Evolutionary conservation across 1,140 invertebrate genomes (phyloP).

Genomic region (Grapholita molesta): DNA sequence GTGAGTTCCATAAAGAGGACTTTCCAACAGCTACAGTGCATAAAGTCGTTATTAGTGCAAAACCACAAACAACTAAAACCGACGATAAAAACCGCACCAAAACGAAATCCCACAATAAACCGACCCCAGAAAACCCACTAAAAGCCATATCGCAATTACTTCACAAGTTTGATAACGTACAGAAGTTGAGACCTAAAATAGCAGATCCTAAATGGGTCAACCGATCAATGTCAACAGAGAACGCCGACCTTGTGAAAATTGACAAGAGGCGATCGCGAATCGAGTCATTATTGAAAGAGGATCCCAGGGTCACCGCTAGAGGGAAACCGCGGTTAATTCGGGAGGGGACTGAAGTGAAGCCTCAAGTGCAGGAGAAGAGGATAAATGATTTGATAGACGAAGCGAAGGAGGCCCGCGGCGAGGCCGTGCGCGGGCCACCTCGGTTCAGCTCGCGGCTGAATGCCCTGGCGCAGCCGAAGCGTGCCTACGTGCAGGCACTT

Average conservation of each 20-base stretch:
- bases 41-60: slow-evolving; percentile 55
- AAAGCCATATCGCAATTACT: slow-evolving; percentile 66
- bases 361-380: slow-evolving; percentile 35
- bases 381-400: slow-evolving; percentile 58
- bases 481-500: slow-evolving; percentile 48
- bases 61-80: slow-evolving; percentile 34
- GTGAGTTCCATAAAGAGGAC: too few species aligned
- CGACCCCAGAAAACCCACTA: slow-evolving; percentile 49
- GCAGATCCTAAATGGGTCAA: slow-evolving; percentile 34
- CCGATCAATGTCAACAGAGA: slow-evolving; percentile 22
- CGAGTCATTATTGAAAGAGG: not conserved
- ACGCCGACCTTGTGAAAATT: not conserved
- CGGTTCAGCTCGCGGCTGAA: slow-evolving; percentile 51
- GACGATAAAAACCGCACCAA: slow-evolving; percentile 37
- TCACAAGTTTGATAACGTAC: slow-evolving; percentile 58
- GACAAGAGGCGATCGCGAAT: not conserved
- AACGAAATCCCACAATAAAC: slow-evolving; percentile 20
- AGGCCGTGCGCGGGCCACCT: slow-evolving; percentile 60
- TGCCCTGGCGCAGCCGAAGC: slow-evolving; percentile 61
- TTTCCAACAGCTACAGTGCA: slow-evolving; percentile 29
- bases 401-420: slow-evolving; percentile 60
- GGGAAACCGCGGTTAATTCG: not conserved
- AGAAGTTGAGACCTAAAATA: slow-evolving; percentile 44
- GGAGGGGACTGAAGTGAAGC: slow-evolving; percentile 25
- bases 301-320: not conserved